Evolutionary conservation across 2,888 invertebrate genomes (phyloP).

Genomic region (Cylloceria caligata): DNA sequence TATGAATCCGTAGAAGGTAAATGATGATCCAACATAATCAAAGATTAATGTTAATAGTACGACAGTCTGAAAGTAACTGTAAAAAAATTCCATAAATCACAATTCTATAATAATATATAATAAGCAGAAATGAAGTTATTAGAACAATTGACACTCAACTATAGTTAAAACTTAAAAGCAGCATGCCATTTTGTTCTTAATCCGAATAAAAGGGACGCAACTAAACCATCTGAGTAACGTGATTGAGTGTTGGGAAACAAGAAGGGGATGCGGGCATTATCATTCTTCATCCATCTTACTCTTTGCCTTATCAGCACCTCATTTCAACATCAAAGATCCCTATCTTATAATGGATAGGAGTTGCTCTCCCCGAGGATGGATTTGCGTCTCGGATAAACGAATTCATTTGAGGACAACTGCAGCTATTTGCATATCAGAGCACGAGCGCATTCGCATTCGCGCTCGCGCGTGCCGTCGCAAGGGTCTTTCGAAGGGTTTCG

Average conservation of each 20-base stretch:
- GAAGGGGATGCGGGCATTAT: constrained; percentile 48
- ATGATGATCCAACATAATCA: no score
- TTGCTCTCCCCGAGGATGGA: constrained; percentile 56
- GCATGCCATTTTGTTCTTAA: background rate
- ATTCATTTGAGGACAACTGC: constrained; percentile 68
- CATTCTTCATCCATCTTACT: constrained; percentile 66
- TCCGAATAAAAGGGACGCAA: background rate
- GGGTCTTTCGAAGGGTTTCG: constrained; percentile 11
- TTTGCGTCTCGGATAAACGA: constrained; percentile 62
- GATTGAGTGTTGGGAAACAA: background rate
- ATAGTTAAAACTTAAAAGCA: no score
- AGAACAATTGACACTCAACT: no score
- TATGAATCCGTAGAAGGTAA: no score
- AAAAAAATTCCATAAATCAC: no score
- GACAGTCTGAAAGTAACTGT: no score
- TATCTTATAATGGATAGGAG: constrained; percentile 68
- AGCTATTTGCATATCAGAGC: constrained; percentile 63
- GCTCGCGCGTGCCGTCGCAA: background rate
- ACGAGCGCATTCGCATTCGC: constrained; percentile 26
- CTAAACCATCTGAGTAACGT: background rate
- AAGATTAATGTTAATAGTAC: no score
- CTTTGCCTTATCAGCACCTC: constrained; percentile 67
- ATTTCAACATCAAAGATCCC: constrained; percentile 63
- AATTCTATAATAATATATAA: no score
- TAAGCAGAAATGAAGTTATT: no score